Percentiles rank a stretch among this genome's conserved stretches.
phyloP scores from a whole-genome alignment of 2,797 vertebrate species.

The Synaphobranchus kaupii region DNA sequence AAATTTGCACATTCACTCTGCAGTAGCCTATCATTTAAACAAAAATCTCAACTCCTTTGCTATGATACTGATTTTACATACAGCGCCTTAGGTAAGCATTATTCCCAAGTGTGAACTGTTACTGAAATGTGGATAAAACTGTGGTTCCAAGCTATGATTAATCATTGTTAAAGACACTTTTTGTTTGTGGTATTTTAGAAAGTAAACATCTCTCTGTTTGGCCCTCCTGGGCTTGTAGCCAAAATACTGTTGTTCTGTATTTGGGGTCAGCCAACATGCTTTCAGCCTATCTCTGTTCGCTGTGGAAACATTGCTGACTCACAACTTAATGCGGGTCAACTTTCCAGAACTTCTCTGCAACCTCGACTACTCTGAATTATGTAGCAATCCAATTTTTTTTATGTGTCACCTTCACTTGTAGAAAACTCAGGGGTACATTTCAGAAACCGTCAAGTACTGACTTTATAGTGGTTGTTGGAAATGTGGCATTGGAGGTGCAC shows the following conservation, averaged over 20 bases:
- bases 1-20: not conserved
- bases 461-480: not conserved
- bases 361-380: not conserved
- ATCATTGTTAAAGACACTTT: not conserved
- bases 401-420: not conserved
- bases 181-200: not conserved
- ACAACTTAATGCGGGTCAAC: constrained; percentile 3
- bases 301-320: not conserved
- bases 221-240: not conserved
- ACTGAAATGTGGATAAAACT: not conserved
- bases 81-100: not conserved
- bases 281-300: not conserved
- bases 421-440: not conserved
- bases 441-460: not conserved
- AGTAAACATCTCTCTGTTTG: not conserved
- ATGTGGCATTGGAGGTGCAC: not conserved
- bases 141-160: not conserved
- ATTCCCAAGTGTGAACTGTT: not conserved
- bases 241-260: not conserved
- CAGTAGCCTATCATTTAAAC: not conserved
- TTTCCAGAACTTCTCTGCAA: not conserved
- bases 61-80: not conserved
- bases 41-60: not conserved
- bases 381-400: not conserved
- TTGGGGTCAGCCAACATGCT: not conserved